phyloP scores from a whole-genome alignment of 1,140 invertebrate genomes.

The Brachionus plicatilis region DNA sequence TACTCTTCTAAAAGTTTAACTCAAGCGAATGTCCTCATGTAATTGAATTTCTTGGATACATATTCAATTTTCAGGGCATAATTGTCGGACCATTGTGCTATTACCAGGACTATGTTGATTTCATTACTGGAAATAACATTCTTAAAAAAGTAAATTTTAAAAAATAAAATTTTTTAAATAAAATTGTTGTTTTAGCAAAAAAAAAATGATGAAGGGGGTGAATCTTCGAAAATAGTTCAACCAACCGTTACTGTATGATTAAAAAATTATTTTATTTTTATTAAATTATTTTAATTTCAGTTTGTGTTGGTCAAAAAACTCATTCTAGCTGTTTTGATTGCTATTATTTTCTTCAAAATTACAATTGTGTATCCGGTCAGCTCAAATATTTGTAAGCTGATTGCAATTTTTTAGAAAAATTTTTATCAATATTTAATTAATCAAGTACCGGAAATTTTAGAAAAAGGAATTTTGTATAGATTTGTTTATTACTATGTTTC shows the following conservation, averaged over 20 bases:
- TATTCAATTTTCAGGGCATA: constrained; percentile 42
- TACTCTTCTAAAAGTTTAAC: not conserved
- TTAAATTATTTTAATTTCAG: not conserved
- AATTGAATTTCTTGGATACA: constrained; percentile 41
- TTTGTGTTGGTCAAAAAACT: constrained; percentile 65
- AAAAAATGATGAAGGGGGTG: not conserved
- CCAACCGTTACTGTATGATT: constrained; percentile 1
- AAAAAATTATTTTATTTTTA: not conserved
- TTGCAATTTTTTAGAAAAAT: constrained; percentile 7
- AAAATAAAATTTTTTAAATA: not conserved
- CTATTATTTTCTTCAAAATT: constrained; percentile 65
- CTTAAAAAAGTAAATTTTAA: not conserved
- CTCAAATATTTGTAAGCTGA: constrained; percentile 57
- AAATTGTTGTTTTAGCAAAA: not conserved
- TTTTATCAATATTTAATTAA: not conserved
- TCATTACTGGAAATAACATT: constrained; percentile 39
- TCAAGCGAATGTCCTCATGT: constrained; percentile 5
- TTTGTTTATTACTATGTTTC: constrained; percentile 62
- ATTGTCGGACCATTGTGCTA: constrained; percentile 41
- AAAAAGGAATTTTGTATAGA: constrained; percentile 58
- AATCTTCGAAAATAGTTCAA: constrained; percentile 23
- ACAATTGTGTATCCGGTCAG: constrained; percentile 59
- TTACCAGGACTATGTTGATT: constrained; percentile 41
- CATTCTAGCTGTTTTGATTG: constrained; percentile 54
- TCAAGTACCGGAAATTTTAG: constrained; percentile 20